Base-by-base conservation (phyloP, 1,140 invertebrate genomes). In the Dreissena rostriformis region DNA sequence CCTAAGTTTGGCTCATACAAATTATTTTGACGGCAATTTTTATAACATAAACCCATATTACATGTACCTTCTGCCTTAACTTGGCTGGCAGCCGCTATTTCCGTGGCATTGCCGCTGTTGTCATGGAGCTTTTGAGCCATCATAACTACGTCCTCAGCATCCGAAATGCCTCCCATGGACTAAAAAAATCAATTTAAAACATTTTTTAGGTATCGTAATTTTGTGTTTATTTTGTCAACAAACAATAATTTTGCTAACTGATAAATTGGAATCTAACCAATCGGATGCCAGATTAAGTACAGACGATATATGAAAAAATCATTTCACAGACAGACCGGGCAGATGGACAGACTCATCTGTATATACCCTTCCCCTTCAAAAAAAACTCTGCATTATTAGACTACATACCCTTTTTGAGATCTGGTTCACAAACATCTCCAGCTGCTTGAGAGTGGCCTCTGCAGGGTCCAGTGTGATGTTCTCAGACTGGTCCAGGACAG, bases 381-480 rank as follows among this genome's bases (percentile, higher is more conserved):
- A 39, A 39, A 39, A 39, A 5, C 39, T 39, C 39, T 39, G 39
- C 39, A 39, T 39, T 5, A 39, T 2, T 24, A 67, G 22, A 74
- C 76, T 63, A 85, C 94, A 94, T 55, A 95, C 94, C 86, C 94
- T 95, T 72, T 87, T 75, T 12, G 70, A 49, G 8, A 85, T 78
- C 17, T 88, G 79, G 7, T 94, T 95, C 1, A 95, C 94, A 19
- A 95, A 94, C 8, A 94, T 87, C 88, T 96, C 95, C 22, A 97
- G 85, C 22, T 89, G 90, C 10, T 94, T 91, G n/a, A 97, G 93
- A 19, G 95, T 94, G 15, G 94, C 53, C n/a, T 95, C 91, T 0
- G 96, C 90, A 0, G 96, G 96, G 8, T 93, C 86, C 15, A 97
- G 93, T 86, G 96, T 95, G 0, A 96, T 94, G 49, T 95, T 94